phyloP scores from a whole-genome alignment of 1,140 invertebrate genomes.

The Drosophila sechellia region DNA sequence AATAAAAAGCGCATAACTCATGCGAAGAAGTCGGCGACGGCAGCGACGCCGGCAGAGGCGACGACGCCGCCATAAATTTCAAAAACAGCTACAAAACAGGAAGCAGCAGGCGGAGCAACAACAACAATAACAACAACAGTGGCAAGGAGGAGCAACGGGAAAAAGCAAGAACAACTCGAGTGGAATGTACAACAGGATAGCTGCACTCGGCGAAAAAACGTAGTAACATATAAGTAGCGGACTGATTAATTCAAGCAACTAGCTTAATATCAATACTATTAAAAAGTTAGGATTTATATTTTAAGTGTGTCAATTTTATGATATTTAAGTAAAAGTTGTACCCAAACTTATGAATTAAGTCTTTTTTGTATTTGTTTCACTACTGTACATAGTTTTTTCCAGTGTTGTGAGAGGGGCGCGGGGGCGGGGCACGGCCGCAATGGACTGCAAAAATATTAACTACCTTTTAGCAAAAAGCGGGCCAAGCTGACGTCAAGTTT shows the following conservation, averaged over 20 bases:
- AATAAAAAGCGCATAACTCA: conserved; percentile 60
- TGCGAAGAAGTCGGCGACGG: conserved; percentile 33
- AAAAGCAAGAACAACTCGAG: conserved; percentile 31
- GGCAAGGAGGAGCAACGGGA: conserved; percentile 2
- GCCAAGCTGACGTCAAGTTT: conserved; percentile 63
- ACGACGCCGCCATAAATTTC: conserved; percentile 60
- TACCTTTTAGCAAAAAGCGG: conserved; percentile 62
- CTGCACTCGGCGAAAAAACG: neutral
- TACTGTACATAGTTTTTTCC: neutral
- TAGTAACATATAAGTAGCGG: too few species aligned
- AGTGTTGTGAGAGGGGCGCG: neutral
- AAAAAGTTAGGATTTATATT: too few species aligned
- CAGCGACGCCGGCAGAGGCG: conserved; percentile 22
- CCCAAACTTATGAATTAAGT: too few species aligned
- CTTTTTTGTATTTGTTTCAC: too few species aligned
- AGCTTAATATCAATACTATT: neutral
- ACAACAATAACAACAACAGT: conserved; percentile 11
- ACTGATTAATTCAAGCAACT: neutral
- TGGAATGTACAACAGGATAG: conserved; percentile 28
- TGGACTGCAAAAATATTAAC: conserved; percentile 59
- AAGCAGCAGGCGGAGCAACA: conserved; percentile 53
- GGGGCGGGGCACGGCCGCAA: conserved; percentile 28
- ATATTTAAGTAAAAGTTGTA: too few species aligned
- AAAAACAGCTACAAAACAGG: conserved; percentile 67
- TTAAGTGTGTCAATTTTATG: too few species aligned